Base-by-base conservation (phyloP, 2,888 invertebrate genomes). In the Drosophila austrosaltans region DNA sequence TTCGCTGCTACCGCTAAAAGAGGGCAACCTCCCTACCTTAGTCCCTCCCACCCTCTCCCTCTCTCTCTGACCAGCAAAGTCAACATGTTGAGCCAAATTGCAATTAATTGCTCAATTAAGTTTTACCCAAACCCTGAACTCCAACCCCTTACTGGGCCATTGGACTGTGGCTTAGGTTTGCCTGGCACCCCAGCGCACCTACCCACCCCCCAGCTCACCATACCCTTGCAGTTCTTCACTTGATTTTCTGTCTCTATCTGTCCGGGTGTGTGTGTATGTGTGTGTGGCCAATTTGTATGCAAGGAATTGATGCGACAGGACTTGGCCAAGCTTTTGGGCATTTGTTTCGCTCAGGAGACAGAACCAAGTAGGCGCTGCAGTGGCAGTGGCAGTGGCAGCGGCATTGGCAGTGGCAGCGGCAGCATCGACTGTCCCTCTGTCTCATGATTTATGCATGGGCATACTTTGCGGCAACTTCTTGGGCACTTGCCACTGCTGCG, bases 41-140 rank as follows among this genome's bases (percentile, higher is more conserved):
- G 3, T 30, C 30, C 10, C 10, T 36, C 8, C 1, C 36, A 8
- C 36, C 1, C 32, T 32, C 6, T 22, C 53, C 53, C 10, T 36
- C 20, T 10, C 36, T 16, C 57, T 22, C 39, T 32, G 36, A 39
- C 57, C 57, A 1, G 12, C 57, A 42, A 28, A 59, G 58, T 59
- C 69, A 76, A 64, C 71, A 70, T 70, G 64, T 69, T 71, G 68
- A 61, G 56, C 67, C 83, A 79, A 80, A 83, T 79, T 81, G 81
- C 78, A 77, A 82, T 79, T 84, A 82, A 84, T 81, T 77, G 81
- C 71, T 62, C 76, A 78, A 82, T 85, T 85, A 81, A 72, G 62
- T 70, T 68, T 53, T 22, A 39, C 59, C 63, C 60, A n/a, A 22
- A n/a, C 57, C 39, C 57, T 39, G 10, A 20, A 39, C 8, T 22